A percentile compares a stretch with the other conserved stretches of the same genome.
Evolutionary conservation across 2,888 invertebrate genomes (phyloP).

Genomic region (Eristalis pertinax): DNA sequence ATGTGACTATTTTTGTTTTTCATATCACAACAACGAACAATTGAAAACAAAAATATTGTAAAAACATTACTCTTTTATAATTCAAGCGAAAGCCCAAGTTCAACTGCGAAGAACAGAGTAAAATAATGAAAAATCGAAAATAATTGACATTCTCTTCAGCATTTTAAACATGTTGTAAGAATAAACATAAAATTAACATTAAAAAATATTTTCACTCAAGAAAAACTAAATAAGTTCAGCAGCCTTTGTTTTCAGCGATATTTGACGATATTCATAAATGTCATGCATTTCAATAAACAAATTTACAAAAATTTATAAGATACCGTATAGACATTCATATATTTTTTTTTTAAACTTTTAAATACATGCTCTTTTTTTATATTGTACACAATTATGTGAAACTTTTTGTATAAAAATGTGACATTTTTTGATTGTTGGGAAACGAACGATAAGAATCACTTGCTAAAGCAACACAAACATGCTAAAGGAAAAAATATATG

Average conservation of each 20-base stretch:
- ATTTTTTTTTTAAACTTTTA: neutral
- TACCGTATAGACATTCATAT: neutral
- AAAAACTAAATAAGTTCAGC: slow-evolving; percentile 5
- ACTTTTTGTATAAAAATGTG: neutral
- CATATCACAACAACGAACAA: slow-evolving; percentile 15
- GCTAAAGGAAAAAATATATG: neutral
- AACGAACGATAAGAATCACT: neutral
- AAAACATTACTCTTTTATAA: slow-evolving; percentile 79
- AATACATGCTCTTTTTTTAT: neutral
- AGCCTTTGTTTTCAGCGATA: neutral
- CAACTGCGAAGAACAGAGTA: slow-evolving; percentile 76
- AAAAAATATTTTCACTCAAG: neutral
- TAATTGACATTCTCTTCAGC: slow-evolving; percentile 39
- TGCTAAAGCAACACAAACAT: neutral
- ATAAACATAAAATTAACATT: slow-evolving; percentile 3
- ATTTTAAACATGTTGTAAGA: slow-evolving; percentile 1
- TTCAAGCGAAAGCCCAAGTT: slow-evolving; percentile 81
- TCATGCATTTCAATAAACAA: slow-evolving; percentile 70
- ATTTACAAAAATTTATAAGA: slow-evolving; percentile 7
- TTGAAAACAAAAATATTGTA: slow-evolving; percentile 23
- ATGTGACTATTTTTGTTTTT: neutral
- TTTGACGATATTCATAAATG: slow-evolving; percentile 54
- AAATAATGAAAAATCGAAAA: slow-evolving; percentile 38
- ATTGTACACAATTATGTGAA: neutral
- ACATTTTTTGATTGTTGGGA: neutral